Percentiles rank a stretch among this genome's conserved stretches.
phyloP scores from a whole-genome alignment of 1,140 invertebrate genomes.

The Magallana gigas region DNA sequence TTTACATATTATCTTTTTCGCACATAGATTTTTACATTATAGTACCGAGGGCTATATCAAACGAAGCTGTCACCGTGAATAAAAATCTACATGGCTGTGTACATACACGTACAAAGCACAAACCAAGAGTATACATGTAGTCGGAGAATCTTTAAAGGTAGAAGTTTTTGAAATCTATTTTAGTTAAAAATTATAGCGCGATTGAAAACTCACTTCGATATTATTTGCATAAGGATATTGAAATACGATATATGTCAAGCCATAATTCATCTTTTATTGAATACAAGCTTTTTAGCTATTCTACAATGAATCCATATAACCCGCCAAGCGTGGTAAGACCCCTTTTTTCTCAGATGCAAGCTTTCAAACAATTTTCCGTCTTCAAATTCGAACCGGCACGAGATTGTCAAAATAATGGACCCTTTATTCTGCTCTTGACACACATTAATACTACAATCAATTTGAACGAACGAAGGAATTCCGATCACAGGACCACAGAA shows the following conservation, averaged over 20 bases:
- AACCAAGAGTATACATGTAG: neutral
- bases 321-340: neutral
- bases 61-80: too few species aligned
- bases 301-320: constrained; percentile 14
- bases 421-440: neutral
- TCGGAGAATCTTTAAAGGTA: neutral
- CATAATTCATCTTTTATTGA: constrained; percentile 23
- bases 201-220: constrained; percentile 15
- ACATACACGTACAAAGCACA: too few species aligned
- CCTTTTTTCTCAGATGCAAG: neutral
- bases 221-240: constrained; percentile 36
- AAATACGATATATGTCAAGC: constrained; percentile 16
- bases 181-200: neutral
- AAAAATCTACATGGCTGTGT: too few species aligned
- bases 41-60: too few species aligned
- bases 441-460: neutral
- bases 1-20: too few species aligned
- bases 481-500: neutral
- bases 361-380: neutral
- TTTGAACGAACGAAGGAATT: neutral
- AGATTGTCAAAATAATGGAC: neutral
- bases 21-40: too few species aligned
- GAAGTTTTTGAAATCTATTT: constrained; percentile 9
- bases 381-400: neutral
- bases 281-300: constrained; percentile 22